phyloP scores from a whole-genome alignment of 2,888 invertebrate species.

The Coecobrya sp. region DNA sequence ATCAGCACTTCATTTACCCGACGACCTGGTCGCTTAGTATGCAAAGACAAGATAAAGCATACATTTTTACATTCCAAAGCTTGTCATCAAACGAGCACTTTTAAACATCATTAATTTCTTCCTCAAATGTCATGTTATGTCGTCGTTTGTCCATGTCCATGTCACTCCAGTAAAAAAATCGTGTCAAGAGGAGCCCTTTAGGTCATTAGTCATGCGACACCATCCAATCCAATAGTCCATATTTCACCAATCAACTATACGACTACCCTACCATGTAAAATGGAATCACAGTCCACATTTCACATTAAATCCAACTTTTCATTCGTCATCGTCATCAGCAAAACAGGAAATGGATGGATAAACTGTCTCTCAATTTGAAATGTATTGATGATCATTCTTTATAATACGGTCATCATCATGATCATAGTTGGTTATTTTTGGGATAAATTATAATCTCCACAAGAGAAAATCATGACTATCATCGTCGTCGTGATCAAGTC shows the following conservation, averaged over 20 bases:
- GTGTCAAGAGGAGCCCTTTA: constrained; percentile 59
- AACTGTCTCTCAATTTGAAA: constrained; percentile 46
- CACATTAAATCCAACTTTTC: constrained; percentile 37
- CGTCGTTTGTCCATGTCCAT: constrained; percentile 9
- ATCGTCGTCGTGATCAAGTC: constrained; percentile 54
- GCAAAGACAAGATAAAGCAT: constrained; percentile 87
- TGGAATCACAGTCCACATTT: neutral
- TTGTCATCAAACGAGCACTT: constrained; percentile 71
- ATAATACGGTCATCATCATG: constrained; percentile 27
- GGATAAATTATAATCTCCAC: constrained; percentile 56
- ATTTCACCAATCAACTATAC: constrained; percentile 58
- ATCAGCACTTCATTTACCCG: constrained; percentile 88
- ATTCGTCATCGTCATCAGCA: constrained; percentile 56
- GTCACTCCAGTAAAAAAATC: constrained; percentile 37
- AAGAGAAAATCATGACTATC: constrained; percentile 52
- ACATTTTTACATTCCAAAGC: neutral
- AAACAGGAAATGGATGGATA: constrained; percentile 42
- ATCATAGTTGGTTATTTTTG: constrained; percentile 67
- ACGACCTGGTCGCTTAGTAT: constrained; percentile 91
- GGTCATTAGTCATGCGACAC: constrained; percentile 80
- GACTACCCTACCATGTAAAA: constrained; percentile 8
- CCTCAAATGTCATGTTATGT: constrained; percentile 51
- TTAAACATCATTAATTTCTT: constrained; percentile 60
- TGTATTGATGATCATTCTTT: constrained; percentile 65
- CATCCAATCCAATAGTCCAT: constrained; percentile 52